Evolutionary conservation across 1,140 invertebrate genomes (phyloP).

Genomic region (Scaptomyza graminum): DNA sequence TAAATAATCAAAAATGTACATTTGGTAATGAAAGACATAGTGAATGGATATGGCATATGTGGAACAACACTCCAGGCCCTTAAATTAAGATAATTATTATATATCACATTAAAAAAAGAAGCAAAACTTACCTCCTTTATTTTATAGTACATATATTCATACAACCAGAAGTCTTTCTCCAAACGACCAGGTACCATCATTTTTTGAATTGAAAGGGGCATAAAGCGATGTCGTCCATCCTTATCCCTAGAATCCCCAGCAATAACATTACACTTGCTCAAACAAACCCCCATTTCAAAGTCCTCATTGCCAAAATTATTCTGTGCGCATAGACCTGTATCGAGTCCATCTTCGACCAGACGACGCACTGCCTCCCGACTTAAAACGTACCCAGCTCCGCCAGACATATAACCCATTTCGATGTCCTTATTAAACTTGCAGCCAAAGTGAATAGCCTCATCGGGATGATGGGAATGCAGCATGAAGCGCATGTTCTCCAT

Average conservation of each 20-base stretch:
- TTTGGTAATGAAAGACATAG: slow-evolving; percentile 91
- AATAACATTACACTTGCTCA: slow-evolving; percentile 92
- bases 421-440: slow-evolving; percentile 91
- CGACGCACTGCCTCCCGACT: slow-evolving; percentile 89
- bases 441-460: slow-evolving; percentile 92
- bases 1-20: slow-evolving; percentile 95
- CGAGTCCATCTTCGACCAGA: slow-evolving; percentile 89
- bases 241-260: slow-evolving; percentile 95
- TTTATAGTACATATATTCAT: slow-evolving; percentile 13
- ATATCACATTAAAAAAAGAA: neutral
- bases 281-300: slow-evolving; percentile 95
- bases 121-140: slow-evolving; percentile 22
- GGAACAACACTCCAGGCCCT: slow-evolving; percentile 94
- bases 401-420: slow-evolving; percentile 96
- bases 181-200: slow-evolving; percentile 33
- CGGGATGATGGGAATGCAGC: slow-evolving; percentile 89
- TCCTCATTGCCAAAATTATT: slow-evolving; percentile 92
- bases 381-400: slow-evolving; percentile 96
- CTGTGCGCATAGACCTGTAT: slow-evolving; percentile 88
- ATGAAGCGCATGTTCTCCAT: slow-evolving; percentile 96
- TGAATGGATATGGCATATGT: slow-evolving; percentile 95
- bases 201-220: slow-evolving; percentile 33
- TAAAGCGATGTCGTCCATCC: slow-evolving; percentile 86
- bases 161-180: slow-evolving; percentile 28
- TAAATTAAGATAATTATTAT: slow-evolving; percentile 67